A percentile compares a stretch with the other conserved stretches of the same genome.
These are phyloP conservation scores for Poeciliopsis retropinna DNA, from an alignment of 2,113 vertebrate genomes.

Conservation along the genomic window DNA sequence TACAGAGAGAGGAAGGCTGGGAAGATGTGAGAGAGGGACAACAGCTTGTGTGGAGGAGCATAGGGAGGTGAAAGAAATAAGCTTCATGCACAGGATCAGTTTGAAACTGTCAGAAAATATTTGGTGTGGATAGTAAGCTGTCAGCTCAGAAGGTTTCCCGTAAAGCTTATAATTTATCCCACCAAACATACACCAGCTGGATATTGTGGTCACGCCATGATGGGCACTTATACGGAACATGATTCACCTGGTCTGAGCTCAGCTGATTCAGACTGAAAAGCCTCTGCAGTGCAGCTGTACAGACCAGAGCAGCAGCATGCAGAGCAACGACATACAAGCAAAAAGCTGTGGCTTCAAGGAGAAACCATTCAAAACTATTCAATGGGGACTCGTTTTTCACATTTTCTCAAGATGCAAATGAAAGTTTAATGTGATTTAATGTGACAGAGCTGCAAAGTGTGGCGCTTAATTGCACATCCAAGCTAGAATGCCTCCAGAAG, in stretches of 20 bases:
- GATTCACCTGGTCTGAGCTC: conserved; percentile 46
- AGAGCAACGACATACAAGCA: conserved; percentile 55
- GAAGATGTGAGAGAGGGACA: conserved; percentile 24
- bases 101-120: not conserved
- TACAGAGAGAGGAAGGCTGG: conserved; percentile 2
- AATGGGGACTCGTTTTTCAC: not conserved
- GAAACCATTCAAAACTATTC: not conserved
- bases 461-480: not conserved
- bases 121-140: not conserved
- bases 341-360: not conserved
- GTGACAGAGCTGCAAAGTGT: not conserved
- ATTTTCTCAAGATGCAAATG: not conserved
- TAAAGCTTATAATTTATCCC: not conserved
- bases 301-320: conserved; percentile 69
- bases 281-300: conserved; percentile 80
- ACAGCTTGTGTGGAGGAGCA: conserved; percentile 12
- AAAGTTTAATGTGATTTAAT: not conserved
- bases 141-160: conserved; percentile 3
- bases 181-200: not conserved
- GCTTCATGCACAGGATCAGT: conserved; percentile 10
- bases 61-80: not conserved
- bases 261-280: conserved; percentile 52
- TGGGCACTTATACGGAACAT: not conserved
- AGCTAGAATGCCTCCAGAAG: not conserved
- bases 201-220: conserved; percentile 2